Base-by-base conservation (phyloP, 92 coral and sea anemone genomes). In the Zoanthus solanderi region DNA sequence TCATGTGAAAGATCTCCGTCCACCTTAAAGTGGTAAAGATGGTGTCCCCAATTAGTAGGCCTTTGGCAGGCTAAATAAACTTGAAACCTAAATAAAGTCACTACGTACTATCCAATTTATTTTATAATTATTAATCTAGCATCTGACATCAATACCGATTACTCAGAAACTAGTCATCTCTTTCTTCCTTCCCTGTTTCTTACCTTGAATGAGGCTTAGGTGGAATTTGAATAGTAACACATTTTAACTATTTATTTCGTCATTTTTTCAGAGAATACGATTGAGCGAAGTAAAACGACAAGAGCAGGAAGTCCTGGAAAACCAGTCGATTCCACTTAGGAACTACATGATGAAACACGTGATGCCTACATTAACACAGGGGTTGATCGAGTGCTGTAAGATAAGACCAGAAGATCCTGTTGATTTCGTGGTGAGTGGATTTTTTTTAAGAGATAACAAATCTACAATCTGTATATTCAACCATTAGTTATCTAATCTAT, bases 311-410 rank as follows among this genome's bases (percentile, higher is more conserved):
- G 81, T 97, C 31, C 88, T 97, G 17, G 99, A 97, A 63, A 97
- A 96, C 85, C 98, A 97, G 89, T 97, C 99, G 61, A 94, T 95
- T 45, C 99, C 99, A 10, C 92, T 97, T 75, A 97, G 99, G 76
- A 97, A 97, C 86, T 97, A 97, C 90, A 98, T 97, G 75, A 97
- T 97, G 99, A 97, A 97, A 68, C 99, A 97, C 82, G 99, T 97
- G 69, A 97, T 97, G 99, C 99, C 99, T 52, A 97, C 99, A 2
- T 87, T 97, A 18, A 91, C 99, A 4, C 98, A 97, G 71, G 97
- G 99, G 14, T 97, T 97, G 47, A 92, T 97, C 11, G 99, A 97
- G 78, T 93, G 97, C 88, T 93, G 98, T 73, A 97, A 97, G 71
- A 92, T 95, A 87, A 90, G 99, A 58, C 99, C 99, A 6, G 99